These are phyloP conservation scores for Ailurus styani DNA, from an alignment of 2,113 vertebrate species.

Conservation along the genomic window DNA sequence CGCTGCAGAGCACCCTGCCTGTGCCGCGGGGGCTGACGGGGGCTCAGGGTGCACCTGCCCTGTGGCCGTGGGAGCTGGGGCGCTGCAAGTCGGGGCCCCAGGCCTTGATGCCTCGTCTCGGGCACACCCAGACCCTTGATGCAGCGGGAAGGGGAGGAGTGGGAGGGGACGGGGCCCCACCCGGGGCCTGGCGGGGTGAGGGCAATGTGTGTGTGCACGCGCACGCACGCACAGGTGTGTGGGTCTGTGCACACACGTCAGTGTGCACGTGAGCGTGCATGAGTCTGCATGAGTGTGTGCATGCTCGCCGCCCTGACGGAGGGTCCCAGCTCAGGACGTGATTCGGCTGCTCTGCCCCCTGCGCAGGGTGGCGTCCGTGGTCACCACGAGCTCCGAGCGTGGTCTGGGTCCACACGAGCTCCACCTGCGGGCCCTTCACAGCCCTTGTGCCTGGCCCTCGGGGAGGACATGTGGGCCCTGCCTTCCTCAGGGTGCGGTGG, in stretches of 20 bases:
- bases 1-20: too few relatives aligned
- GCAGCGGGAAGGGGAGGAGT: too few relatives aligned
- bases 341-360: fast-evolving
- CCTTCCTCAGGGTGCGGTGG: not conserved
- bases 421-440: not conserved
- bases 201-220: too few relatives aligned
- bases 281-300: fast-evolving
- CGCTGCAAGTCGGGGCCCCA: too few relatives aligned
- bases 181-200: not conserved
- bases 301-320: not conserved
- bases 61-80: not conserved
- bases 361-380: too few relatives aligned
- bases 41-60: not conserved
- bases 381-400: not conserved
- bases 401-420: not conserved
- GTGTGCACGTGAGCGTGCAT: not conserved
- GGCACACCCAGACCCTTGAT: not conserved
- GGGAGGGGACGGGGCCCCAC: not conserved
- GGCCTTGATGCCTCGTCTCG: not conserved
- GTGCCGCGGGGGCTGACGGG: not conserved
- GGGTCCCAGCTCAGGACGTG: not conserved
- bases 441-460: not conserved
- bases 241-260: fast-evolving
- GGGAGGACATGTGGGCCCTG: not conserved
- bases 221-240: not conserved